Base-by-base conservation (phyloP, 2,113 vertebrate genomes). In the Macaca mulatta region DNA sequence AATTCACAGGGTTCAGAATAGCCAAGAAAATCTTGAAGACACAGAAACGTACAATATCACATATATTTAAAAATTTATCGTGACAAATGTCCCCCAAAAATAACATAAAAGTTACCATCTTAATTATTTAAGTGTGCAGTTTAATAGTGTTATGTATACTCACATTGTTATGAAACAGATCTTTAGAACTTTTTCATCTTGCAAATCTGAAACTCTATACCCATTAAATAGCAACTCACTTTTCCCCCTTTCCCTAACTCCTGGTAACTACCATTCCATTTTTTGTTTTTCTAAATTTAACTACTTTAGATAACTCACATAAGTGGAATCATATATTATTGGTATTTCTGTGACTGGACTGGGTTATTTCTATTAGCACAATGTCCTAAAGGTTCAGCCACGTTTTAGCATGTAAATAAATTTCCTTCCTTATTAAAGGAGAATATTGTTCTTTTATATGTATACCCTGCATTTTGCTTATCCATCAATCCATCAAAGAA, bases 231-330 rank as follows among this genome's bases (percentile, higher is more conserved):
- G 1, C 8, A 38, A 50, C 14, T 1, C 18, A 61, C 4, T 8
- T 7, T 70, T 4, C 11, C 2, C 1, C 32, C 18, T 11, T 25
- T 35, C 6, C 17, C 40, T 4, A 22, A 1, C 0, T 10, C 30
- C 69, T 61, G 32, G 32, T 32, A 57, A 14, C 7, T 10, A 27
- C 11, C n/a, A 25, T 32, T 67, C 32, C 22, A 17, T 5, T 75
- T 38, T 82, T 22, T 72, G 50, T 80, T 40, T 94, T 52, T 67
- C 23, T 8, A 32, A 57, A 40, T 70, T 48, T 93, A 9, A 96
- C 32, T 67, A 5, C n/a, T 32, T 23, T 59, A 8, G 8, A 25
- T n/a, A 72, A 13, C 13, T 72, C 9, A n/a, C 35, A 9, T n/a
- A 72, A 48, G 22, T n/a, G 79, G 35, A n/a, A 52, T 43, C 5